Percentiles rank a stretch among this genome's conserved stretches.
Evolutionary conservation across 2,888 invertebrate genomes (phyloP).

Genomic region (Drosophila paracracens): DNA sequence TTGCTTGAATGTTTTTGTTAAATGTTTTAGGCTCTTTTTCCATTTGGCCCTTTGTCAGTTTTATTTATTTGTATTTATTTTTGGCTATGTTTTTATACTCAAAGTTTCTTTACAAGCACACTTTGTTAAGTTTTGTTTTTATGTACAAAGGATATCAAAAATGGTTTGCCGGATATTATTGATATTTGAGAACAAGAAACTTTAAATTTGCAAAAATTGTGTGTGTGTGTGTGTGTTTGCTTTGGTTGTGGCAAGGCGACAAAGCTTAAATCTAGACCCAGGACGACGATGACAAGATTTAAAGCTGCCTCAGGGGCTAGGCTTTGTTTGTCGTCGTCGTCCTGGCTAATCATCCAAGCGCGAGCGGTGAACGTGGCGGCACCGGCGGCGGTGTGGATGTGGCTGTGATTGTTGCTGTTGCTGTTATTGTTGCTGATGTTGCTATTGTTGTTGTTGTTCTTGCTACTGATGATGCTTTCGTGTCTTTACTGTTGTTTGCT

Average conservation of each 20-base stretch:
- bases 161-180: slow-evolving; percentile 18
- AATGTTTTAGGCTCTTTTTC: slow-evolving; percentile 10
- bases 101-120: slow-evolving; percentile 62
- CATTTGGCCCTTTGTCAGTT: slow-evolving; percentile 44
- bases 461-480: slow-evolving; percentile 26
- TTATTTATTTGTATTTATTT: slow-evolving; percentile 7
- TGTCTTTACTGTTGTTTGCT: slow-evolving; percentile 30
- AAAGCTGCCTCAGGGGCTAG: slow-evolving; percentile 5
- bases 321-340: slow-evolving; percentile 30
- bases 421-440: slow-evolving; percentile 36
- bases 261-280: slow-evolving; percentile 51
- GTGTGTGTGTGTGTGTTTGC: neutral
- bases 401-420: slow-evolving; percentile 38
- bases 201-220: slow-evolving; percentile 25
- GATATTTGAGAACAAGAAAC: slow-evolving; percentile 33
- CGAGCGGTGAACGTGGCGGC: slow-evolving; percentile 69
- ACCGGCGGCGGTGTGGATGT: slow-evolving; percentile 68
- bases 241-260: slow-evolving; percentile 52
- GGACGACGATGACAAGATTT: slow-evolving; percentile 40
- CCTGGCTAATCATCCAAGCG: slow-evolving; percentile 68
- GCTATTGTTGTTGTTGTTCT: slow-evolving; percentile 32
- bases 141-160: slow-evolving; percentile 58
- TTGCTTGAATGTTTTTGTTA: slow-evolving; percentile 21
- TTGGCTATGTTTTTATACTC: slow-evolving; percentile 52
- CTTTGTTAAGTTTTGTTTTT: slow-evolving; percentile 35